phyloP scores from a whole-genome alignment of 2,113 vertebrate species.

The Agelaius phoeniceus region DNA sequence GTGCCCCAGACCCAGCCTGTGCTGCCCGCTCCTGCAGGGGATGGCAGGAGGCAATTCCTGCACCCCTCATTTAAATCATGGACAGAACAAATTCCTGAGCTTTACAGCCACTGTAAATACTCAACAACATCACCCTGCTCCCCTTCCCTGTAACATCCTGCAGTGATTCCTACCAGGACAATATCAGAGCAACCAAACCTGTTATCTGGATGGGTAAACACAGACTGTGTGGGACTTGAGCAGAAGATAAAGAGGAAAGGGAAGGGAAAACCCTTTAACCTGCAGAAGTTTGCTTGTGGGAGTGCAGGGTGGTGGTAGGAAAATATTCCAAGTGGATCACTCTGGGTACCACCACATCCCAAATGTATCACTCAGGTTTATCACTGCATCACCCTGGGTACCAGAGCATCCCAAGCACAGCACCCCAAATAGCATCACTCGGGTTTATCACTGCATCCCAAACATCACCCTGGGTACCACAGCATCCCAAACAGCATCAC shows the following conservation, averaged over 20 bases:
- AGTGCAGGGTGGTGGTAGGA: fast-evolving
- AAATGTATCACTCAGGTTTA: background rate
- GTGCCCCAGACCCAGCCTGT: background rate
- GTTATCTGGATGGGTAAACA: background rate
- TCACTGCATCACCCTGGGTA: background rate
- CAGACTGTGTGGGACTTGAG: fast-evolving
- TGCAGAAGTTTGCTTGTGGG: background rate
- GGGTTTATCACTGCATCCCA: background rate
- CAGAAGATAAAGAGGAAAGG: background rate
- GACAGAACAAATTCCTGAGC: background rate
- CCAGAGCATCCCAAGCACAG: background rate
- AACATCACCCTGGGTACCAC: no score
- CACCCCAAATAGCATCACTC: background rate
- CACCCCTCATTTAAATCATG: fast-evolving
- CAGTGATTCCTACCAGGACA: background rate
- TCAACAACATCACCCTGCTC: background rate
- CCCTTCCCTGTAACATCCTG: background rate
- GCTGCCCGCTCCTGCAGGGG: fast-evolving
- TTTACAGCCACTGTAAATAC: background rate
- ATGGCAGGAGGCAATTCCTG: background rate
- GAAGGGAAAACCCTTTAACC: background rate
- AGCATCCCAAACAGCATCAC: background rate
- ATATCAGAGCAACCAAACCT: background rate
- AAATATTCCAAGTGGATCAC: background rate
- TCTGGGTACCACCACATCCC: background rate